Evolutionary conservation across 2,113 vertebrate genomes (phyloP).

Genomic region (Mirza zaza): DNA sequence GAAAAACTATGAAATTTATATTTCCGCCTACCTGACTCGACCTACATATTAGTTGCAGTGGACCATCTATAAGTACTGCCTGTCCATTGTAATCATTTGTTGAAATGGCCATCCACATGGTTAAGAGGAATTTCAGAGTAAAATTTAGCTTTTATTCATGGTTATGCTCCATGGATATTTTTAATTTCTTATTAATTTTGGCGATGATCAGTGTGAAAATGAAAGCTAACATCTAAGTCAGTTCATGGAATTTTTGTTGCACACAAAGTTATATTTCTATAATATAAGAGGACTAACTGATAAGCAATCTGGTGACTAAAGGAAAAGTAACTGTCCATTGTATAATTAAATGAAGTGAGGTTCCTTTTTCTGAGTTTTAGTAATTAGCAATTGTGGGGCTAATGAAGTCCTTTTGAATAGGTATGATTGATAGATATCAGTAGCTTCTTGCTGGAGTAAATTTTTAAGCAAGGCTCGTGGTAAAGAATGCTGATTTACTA

Average conservation of each 20-base stretch:
- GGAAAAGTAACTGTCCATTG: neutral
- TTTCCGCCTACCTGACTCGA: conserved; percentile 36
- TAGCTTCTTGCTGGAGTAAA: neutral
- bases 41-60: neutral
- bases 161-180: neutral
- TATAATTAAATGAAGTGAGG: neutral
- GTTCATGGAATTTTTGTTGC: neutral
- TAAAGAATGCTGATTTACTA: neutral
- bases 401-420: neutral
- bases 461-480: neutral
- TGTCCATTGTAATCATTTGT: conserved; percentile 17
- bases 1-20: neutral
- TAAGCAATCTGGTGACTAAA: neutral
- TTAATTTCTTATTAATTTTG: neutral
- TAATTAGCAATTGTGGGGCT: neutral
- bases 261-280: conserved; percentile 63
- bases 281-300: conserved; percentile 11
- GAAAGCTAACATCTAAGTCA: conserved; percentile 24
- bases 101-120: neutral
- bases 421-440: no score
- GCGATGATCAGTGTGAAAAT: neutral
- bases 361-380: neutral
- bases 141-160: conserved; percentile 23
- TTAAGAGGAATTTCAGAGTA: conserved; percentile 38
- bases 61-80: conserved; percentile 2